Conservation (phyloP, 2,888 invertebrate genomes). For the Hartigia nigra region DNA sequence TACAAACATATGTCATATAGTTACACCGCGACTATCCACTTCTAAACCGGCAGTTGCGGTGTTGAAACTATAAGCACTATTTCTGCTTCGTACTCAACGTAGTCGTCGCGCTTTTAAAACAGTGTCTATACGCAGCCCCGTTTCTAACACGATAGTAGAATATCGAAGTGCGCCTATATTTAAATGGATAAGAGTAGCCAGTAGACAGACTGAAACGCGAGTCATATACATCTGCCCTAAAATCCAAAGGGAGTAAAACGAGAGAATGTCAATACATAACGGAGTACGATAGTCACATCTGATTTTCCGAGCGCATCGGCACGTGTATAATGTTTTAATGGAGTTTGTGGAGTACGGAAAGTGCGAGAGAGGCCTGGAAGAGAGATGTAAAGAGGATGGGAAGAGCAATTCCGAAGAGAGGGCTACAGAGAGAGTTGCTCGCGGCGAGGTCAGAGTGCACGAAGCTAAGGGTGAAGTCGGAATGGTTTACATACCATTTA, state of each 20-base stretch:
- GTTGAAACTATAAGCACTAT: not conserved
- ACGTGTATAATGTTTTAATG: slow-evolving; percentile 67
- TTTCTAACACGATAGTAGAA: slow-evolving; percentile 3
- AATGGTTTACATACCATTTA: slow-evolving; percentile 66
- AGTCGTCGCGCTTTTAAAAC: not conserved
- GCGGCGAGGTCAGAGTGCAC: slow-evolving; percentile 25
- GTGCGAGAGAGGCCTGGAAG: slow-evolving; percentile 29
- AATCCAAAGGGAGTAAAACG: not conserved
- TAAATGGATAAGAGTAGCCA: not conserved
- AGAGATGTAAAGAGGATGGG: not conserved
- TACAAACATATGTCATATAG: not conserved
- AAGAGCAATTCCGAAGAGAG: not conserved
- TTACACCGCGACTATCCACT: no score
- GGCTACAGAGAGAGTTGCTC: not conserved
- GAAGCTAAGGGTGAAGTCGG: slow-evolving; percentile 58
- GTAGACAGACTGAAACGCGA: not conserved
- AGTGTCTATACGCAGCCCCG: not conserved
- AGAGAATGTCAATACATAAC: slow-evolving; percentile 48
- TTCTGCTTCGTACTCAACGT: not conserved
- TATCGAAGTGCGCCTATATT: not conserved
- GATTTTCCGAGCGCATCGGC: slow-evolving; percentile 66
- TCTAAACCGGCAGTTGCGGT: not conserved
- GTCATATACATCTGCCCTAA: not conserved
- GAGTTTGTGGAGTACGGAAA: slow-evolving; percentile 62
- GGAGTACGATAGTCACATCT: slow-evolving; percentile 56